Base-by-base conservation (phyloP, 2,113 vertebrate species). In the Melanerpes aurifrons region DNA sequence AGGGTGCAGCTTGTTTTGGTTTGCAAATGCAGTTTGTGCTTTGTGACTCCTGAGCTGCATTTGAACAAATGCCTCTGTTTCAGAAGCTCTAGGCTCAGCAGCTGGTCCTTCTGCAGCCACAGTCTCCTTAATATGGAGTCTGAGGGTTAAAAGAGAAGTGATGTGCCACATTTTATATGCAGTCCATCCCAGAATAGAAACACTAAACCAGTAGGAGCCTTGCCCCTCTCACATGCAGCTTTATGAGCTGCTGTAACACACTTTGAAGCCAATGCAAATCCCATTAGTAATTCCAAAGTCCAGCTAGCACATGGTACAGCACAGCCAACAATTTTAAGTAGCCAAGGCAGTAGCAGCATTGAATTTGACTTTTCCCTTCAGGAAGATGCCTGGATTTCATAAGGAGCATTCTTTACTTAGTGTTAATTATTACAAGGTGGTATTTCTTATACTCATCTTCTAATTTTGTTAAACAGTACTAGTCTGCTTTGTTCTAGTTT, bases 251-350 rank as follows among this genome's bases (percentile, higher is more conserved):
- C n/a, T 92, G 58, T 25, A 74, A 82, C 45, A 71, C 6, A 62
- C 15, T 77, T 92, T 66, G 86, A 96, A 94, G 82, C 25, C 56
- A 95, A 79, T 67, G 63, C 57, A 96, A 93, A 94, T 91, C 28
- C 47, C 56, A 57, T 91, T 64, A 90, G 72, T 21, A 86, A 40
- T 89, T 89, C 87, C 78, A 81, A 95, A 89, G 40, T 40, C 79
- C 62, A 53, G 56, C 54, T 40, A 76, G 29, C 2, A 2, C 59
- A 64, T 8, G 43, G 21, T 12, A 47, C 3, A 91, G 32, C 25
- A 15, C 25, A 29, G 82, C 37, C 48, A 68, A 62, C 76, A 61
- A 48, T 58, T 45, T 40, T 83, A 64, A 45, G 14, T 17, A 80
- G 18, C 59, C 24, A 48, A 87, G 25, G 40, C 32, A 78, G 48